phyloP scores from a whole-genome alignment of 2,797 vertebrate species.

The Spatula versicolor region DNA sequence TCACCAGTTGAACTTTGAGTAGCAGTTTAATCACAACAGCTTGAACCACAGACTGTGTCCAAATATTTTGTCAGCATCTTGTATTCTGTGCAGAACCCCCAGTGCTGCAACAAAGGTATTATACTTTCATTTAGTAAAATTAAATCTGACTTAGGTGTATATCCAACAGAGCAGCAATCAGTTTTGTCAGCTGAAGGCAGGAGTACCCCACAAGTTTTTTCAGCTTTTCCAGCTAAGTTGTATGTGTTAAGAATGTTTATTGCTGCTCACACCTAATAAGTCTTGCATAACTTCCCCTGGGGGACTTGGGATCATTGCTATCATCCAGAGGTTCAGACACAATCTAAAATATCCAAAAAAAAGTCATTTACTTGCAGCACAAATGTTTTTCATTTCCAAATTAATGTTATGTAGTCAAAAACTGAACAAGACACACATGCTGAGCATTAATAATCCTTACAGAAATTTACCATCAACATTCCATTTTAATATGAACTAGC shows the following conservation, averaged over 20 bases:
- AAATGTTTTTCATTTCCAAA: background rate
- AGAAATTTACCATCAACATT: background rate
- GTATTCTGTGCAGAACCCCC: background rate
- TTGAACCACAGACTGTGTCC: background rate
- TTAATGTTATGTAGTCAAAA: background rate
- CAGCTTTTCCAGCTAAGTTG: background rate
- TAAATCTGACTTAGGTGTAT: background rate
- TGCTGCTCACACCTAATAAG: background rate
- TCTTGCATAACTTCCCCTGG: background rate
- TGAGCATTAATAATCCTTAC: background rate
- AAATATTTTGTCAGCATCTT: background rate
- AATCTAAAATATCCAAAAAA: background rate
- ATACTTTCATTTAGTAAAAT: background rate
- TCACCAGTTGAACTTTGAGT: background rate
- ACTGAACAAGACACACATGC: background rate
- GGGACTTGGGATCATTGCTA: background rate
- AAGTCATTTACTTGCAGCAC: background rate
- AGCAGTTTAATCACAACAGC: background rate
- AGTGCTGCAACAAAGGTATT: background rate
- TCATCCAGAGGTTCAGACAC: constrained; percentile 3
- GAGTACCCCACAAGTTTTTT: background rate
- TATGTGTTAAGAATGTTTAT: background rate
- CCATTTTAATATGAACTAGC: background rate
- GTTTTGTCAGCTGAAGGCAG: background rate
- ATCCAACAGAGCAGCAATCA: background rate